Conservation (phyloP, 2,797 vertebrate species). For the Sciurus carolinensis region DNA sequence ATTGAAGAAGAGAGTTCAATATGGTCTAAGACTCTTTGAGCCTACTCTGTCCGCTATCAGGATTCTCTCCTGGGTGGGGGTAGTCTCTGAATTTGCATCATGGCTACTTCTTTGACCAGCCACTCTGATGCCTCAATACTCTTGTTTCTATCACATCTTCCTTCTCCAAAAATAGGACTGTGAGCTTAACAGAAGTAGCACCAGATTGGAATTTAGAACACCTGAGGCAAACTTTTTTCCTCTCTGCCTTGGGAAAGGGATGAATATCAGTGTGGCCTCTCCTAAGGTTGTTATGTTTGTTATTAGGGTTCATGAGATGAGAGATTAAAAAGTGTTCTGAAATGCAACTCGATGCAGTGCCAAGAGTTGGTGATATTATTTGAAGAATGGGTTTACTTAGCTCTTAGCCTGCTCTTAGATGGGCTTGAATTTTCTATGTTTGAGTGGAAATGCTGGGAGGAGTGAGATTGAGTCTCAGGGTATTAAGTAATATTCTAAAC, state of each 20-base stretch:
- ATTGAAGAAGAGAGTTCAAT: constrained; percentile 8
- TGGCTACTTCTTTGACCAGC: background rate
- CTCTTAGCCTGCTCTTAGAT: background rate
- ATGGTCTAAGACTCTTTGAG: background rate
- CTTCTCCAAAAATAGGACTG: background rate
- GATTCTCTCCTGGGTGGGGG: background rate
- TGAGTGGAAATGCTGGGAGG: background rate
- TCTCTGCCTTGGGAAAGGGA: background rate
- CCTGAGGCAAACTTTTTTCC: background rate
- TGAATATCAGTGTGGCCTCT: background rate
- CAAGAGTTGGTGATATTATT: background rate
- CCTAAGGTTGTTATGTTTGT: background rate
- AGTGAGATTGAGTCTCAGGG: background rate
- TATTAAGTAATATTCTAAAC: background rate
- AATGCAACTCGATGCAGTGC: background rate
- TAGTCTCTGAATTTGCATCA: background rate
- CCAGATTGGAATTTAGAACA: constrained; percentile 24
- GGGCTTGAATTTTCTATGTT: constrained; percentile 41
- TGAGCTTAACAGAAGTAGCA: background rate
- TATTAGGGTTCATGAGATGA: background rate
- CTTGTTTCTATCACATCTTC: background rate
- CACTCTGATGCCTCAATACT: background rate
- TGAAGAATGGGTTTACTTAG: constrained; percentile 25
- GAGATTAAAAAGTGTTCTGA: constrained; percentile 24
- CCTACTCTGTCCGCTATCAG: constrained; percentile 20